Evolutionary conservation across 2,797 vertebrate species (phyloP).

Genomic region (Pelodytes ibericus): DNA sequence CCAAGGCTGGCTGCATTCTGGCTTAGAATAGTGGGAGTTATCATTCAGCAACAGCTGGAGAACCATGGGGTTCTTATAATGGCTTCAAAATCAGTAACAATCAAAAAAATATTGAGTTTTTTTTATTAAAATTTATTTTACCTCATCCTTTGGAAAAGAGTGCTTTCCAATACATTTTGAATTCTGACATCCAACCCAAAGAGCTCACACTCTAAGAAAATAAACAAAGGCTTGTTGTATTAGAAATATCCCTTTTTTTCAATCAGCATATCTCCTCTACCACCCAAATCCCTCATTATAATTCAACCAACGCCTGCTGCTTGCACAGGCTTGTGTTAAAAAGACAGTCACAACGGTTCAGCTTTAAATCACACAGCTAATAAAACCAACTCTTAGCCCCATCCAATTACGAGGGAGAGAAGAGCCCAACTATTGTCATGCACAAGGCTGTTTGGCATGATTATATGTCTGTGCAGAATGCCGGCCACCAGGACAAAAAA

Average conservation of each 20-base stretch:
- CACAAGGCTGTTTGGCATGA: constrained; percentile 51
- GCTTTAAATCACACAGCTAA: constrained; percentile 57
- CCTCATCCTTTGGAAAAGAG: too few species aligned
- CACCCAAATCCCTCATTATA: constrained; percentile 14
- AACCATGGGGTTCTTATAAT: too few species aligned
- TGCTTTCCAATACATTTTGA: too few species aligned
- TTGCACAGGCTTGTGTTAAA: constrained; percentile 49
- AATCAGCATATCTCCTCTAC: too few species aligned
- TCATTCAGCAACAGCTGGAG: too few species aligned
- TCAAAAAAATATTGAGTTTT: too few species aligned
- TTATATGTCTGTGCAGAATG: constrained; percentile 53
- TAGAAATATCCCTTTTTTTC: too few species aligned
- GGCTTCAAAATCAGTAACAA: too few species aligned
- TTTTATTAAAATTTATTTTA: too few species aligned
- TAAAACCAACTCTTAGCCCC: constrained; percentile 52
- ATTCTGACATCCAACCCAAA: background rate
- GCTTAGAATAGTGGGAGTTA: too few species aligned
- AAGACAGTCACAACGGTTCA: constrained; percentile 49
- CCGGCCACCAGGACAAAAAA: constrained; percentile 43
- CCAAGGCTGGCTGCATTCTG: too few species aligned
- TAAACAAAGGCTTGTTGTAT: background rate
- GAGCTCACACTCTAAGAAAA: constrained; percentile 7
- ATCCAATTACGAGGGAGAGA: constrained; percentile 52
- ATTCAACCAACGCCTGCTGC: constrained; percentile 43
- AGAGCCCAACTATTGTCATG: constrained; percentile 53